phyloP scores from a whole-genome alignment of 1,140 invertebrate species.

The Tetranychus urticae region DNA sequence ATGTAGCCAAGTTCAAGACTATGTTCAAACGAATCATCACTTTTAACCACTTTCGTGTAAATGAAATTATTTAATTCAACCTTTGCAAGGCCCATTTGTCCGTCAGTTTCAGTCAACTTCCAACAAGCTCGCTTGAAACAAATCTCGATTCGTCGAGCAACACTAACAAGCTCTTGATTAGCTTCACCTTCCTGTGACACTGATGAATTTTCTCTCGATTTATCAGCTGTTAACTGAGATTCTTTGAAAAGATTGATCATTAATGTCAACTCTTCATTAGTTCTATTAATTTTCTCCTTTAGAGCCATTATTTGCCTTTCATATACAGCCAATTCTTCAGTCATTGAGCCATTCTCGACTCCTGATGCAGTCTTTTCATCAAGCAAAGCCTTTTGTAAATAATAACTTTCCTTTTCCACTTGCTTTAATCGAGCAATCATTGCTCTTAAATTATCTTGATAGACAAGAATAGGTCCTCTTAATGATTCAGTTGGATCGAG shows the following conservation, averaged over 20 bases:
- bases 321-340: slow-evolving; percentile 1
- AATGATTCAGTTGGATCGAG: slow-evolving; percentile 70
- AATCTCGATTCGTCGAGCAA: slow-evolving; percentile 77
- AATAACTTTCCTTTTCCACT: slow-evolving; percentile 71
- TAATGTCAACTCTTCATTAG: slow-evolving; percentile 77
- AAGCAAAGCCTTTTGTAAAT: slow-evolving; percentile 46
- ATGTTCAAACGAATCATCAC: slow-evolving; percentile 90
- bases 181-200: slow-evolving; percentile 18
- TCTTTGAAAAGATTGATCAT: slow-evolving; percentile 66
- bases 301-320: slow-evolving; percentile 43
- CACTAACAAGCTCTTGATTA: slow-evolving; percentile 21
- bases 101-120: slow-evolving; percentile 87
- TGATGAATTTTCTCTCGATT: slow-evolving; percentile 9
- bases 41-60: slow-evolving; percentile 88
- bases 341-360: neutral
- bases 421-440: slow-evolving; percentile 51
- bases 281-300: slow-evolving; percentile 58
- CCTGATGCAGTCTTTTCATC: neutral
- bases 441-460: slow-evolving; percentile 53
- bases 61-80: slow-evolving; percentile 84
- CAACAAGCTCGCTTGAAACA: slow-evolving; percentile 97
- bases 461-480: slow-evolving; percentile 61
- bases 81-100: slow-evolving; percentile 88
- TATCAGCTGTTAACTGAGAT: slow-evolving; percentile 33
- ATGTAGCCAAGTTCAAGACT: slow-evolving; percentile 88